Base-by-base conservation (phyloP, 2,888 invertebrate species). In the Apamea epomidion region DNA sequence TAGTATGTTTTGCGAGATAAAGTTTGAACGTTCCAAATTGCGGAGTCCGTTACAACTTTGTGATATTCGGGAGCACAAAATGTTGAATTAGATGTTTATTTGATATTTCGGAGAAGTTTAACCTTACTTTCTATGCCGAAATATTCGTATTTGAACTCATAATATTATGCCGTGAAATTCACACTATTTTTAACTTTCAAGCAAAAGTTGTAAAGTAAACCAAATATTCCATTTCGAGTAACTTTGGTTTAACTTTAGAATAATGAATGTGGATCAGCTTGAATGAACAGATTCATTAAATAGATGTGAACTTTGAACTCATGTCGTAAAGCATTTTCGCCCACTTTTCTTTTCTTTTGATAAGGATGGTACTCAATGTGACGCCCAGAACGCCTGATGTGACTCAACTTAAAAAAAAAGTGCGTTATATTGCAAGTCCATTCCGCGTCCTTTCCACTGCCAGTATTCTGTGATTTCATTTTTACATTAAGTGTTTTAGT, bases 31-130 rank as follows among this genome's bases (percentile, higher is more conserved):
- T 80, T 84, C 81, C 74, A 79, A 88, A 87, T 82, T 90, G 83
- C 90, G 70, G 87, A 88, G 73, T 84, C 81, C 80, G 87, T 82
- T 82, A 85, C 82, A 88, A 88, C 81, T 82, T 87, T 81, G 79
- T 73, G 76, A 82, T 88, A 83, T 87, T 87, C 80, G 78, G 60
- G 78, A 87, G 71, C 69, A 73, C 82, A 79, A 85, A 83, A 87
- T 82, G 76, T 89, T 85, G 73, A 79, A 87, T 90, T 87, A 87
- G 87, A 89, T 84, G 88, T 87, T 90, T 88, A 85, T 89, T 89
- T 88, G 80, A 83, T 85, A 89, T 87, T 85, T 85, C 74, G 75
- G 68, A 45, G 74, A 86, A 89, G 69, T 88, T 89, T 83, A n/a
- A 72, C 70, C 72, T 58, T 73, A 76, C 77, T 65, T 80, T 85